Evolutionary conservation across 1,140 invertebrate species (phyloP).

Genomic region (Neoseiulus cucumeris): DNA sequence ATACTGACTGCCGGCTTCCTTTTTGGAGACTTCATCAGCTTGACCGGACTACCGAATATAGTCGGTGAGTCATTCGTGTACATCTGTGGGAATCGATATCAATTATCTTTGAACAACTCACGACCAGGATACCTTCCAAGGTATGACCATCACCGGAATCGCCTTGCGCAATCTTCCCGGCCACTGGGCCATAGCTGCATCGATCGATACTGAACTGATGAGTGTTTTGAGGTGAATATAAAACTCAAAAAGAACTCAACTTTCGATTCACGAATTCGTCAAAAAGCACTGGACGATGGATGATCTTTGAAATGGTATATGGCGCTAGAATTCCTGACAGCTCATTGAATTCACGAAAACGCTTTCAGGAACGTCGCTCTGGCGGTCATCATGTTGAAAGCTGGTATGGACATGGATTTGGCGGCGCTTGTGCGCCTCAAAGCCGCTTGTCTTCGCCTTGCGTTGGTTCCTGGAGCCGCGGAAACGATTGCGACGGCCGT

Average conservation of each 20-base stretch:
- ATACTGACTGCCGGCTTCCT: neutral
- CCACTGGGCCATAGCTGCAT: neutral
- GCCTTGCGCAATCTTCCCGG: neutral
- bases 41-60: neutral
- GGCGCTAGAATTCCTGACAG: too few relatives aligned
- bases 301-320: too few relatives aligned
- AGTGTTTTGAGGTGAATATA: neutral
- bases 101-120: too few relatives aligned
- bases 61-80: neutral
- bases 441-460: conserved; percentile 53
- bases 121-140: too few relatives aligned
- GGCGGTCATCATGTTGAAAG: conserved; percentile 72
- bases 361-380: conserved; percentile 59
- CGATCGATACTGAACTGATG: neutral
- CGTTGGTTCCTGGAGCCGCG: conserved; percentile 58
- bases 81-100: too few relatives aligned
- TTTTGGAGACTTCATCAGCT: neutral
- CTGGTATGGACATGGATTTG: conserved; percentile 76
- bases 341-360: too few relatives aligned
- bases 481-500: conserved; percentile 49
- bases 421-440: conserved; percentile 54
- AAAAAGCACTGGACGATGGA: too few relatives aligned
- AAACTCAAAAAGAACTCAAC: too few relatives aligned
- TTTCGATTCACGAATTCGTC: too few relatives aligned
- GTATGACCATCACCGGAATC: neutral